Conservation (phyloP, 2,888 invertebrate genomes). For the Nemoura dubitans region DNA sequence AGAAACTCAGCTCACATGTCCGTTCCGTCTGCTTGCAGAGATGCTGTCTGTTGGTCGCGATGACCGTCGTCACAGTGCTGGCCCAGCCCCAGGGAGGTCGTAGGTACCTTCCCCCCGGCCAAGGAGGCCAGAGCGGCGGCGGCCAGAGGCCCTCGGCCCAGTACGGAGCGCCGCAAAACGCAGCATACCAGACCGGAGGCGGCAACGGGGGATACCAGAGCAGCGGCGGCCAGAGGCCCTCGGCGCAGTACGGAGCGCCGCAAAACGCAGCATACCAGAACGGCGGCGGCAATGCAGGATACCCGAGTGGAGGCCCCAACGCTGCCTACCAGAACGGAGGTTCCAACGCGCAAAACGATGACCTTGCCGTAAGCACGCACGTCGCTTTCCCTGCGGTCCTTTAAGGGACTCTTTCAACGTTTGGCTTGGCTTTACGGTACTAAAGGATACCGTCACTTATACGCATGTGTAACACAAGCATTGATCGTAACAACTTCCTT, state of each 20-base stretch:
- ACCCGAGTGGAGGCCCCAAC: slow-evolving; percentile 14
- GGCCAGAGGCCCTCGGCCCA: slow-evolving; percentile 53
- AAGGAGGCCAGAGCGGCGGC: slow-evolving; percentile 45
- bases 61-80: background rate
- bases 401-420: no score
- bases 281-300: background rate
- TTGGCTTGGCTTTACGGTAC: no score
- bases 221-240: slow-evolving; percentile 50
- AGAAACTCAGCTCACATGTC: no score
- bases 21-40: background rate
- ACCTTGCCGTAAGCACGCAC: background rate
- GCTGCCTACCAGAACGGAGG: slow-evolving; percentile 25
- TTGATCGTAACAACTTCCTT: no score
- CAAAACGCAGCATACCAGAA: slow-evolving; percentile 32
- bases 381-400: no score
- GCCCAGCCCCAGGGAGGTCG: slow-evolving; percentile 20
- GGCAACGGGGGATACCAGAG: slow-evolving; percentile 9
- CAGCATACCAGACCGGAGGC: slow-evolving; percentile 37
- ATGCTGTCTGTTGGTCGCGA: slow-evolving; percentile 19
- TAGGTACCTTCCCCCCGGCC: slow-evolving; percentile 31
- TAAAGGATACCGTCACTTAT: no score
- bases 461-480: no score
- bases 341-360: background rate
- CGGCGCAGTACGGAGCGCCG: slow-evolving; percentile 56
- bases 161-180: slow-evolving; percentile 54